Base-by-base conservation (phyloP, 2,888 invertebrate species). In the Andrena dorsata region DNA sequence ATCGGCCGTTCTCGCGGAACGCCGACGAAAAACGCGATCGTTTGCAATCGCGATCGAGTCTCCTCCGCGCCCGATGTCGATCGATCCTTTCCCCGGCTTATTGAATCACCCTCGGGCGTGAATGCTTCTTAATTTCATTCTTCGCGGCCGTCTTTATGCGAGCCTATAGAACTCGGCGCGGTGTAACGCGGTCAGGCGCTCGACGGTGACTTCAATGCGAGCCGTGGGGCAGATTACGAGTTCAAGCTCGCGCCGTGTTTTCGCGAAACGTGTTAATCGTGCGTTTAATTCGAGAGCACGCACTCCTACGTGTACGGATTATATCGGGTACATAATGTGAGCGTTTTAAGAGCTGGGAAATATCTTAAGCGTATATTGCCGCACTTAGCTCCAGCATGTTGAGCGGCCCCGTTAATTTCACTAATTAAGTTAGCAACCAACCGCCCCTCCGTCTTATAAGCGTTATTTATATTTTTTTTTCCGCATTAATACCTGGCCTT, bases 361-460 rank as follows among this genome's bases (percentile, higher is more conserved):
- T 87, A 88, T 88, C 86, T 84, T 74, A 71, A 84, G 87, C 80
- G 77, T 75, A 86, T 88, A 88, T 86, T 82, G 88, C 81, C 76
- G 86, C 90, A 90, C 83, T 92, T 91, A 93, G 90, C 92, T 89
- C 76, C 82, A 85, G 83, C 89, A 90, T 90, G 92, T 89, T 83
- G 90, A 92, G 89, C 89, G 88, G 88, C 84, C 82, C 90, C 90
- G 93, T 93, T 93, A 93, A 93, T 93, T 93, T 91, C 80, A 90
- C 93, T 93, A 93, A 93, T 93, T 92, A 92, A 93, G 91, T 93
- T 93, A 93, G 93, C 92, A 87, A 86, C 86, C 86, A 80, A 83
- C 80, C 84, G 85, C 82, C 85, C 80, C 76, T 66, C 35, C 77
- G 75, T 80, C 84, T 88, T 88, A 83, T 83, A 81, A 85, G 85